Conservation (phyloP, 2,113 vertebrate genomes). For the Anser brachyrhynchus region DNA sequence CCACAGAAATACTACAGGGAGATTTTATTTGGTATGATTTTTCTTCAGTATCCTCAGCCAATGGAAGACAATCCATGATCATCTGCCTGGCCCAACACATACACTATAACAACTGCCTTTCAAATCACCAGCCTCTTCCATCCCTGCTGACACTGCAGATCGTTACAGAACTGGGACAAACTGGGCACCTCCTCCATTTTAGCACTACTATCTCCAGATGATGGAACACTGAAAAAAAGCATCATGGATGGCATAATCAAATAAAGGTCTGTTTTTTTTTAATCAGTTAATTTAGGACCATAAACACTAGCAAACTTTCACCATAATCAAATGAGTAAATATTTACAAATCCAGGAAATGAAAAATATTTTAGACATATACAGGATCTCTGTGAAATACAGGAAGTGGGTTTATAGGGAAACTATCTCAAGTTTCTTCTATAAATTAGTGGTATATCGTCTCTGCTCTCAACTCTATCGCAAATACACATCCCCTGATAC, state of each 20-base stretch:
- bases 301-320: neutral
- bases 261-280: rapidly evolving
- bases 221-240: neutral
- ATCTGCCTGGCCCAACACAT: neutral
- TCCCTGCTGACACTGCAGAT: neutral
- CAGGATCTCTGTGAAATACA: neutral
- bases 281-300: neutral
- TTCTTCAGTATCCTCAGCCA: neutral
- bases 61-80: neutral
- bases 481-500: neutral
- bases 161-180: neutral
- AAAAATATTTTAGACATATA: neutral
- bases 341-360: neutral
- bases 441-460: neutral
- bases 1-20: neutral
- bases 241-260: neutral
- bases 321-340: neutral
- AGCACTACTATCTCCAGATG: neutral
- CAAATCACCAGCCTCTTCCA: neutral
- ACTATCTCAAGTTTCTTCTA: neutral
- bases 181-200: neutral
- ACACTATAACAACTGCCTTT: neutral
- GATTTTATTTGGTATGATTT: neutral
- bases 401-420: neutral
- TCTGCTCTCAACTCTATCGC: neutral